phyloP scores from a whole-genome alignment of 2,888 invertebrate genomes.

The Gymnocheta viridis region DNA sequence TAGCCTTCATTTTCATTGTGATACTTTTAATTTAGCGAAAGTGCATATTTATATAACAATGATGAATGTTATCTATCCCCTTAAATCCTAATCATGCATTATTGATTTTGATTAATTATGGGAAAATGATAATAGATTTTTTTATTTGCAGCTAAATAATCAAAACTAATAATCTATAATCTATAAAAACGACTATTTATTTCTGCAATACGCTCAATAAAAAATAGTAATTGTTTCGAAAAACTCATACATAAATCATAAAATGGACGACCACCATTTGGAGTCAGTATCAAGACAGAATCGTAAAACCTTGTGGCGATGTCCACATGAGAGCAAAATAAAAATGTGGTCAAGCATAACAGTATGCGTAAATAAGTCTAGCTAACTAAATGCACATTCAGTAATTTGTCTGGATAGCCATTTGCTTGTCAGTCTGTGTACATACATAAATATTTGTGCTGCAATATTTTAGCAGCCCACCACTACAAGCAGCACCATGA shows the following conservation, averaged over 20 bases:
- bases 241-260: conserved; percentile 32
- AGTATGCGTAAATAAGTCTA: conserved; percentile 25
- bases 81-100: background rate
- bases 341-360: background rate
- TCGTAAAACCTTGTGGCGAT: conserved; percentile 11
- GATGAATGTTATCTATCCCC: background rate
- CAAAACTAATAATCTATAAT: conserved; percentile 24
- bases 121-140: conserved; percentile 40
- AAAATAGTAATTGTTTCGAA: conserved; percentile 13
- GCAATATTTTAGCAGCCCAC: conserved; percentile 17
- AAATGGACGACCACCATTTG: background rate
- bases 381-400: background rate
- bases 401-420: background rate
- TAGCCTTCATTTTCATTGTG: background rate
- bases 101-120: conserved; percentile 45
- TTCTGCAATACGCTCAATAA: background rate
- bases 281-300: background rate
- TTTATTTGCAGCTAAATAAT: background rate
- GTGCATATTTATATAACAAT: background rate
- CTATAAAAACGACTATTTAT: conserved; percentile 22
- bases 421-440: background rate
- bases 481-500: background rate
- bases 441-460: background rate
- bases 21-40: background rate
- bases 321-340: background rate